Evolutionary conservation across 2,888 invertebrate genomes (phyloP), one percentile per base, ranked within the genome.

Genomic region (Balanococcus diminutus): DNA sequence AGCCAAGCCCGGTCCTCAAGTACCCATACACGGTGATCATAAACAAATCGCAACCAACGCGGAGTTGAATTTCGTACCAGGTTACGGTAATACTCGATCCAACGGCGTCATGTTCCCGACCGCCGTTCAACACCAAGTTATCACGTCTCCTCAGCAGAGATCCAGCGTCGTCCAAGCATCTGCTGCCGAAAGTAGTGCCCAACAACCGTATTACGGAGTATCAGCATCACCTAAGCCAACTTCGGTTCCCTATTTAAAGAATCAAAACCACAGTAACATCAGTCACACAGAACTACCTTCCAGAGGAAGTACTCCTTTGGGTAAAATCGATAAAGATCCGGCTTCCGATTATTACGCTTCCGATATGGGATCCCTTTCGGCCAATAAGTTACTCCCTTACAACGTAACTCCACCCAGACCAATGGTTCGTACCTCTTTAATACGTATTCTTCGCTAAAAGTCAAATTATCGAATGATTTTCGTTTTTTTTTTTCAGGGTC

Each of bases 351-450:
- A 56, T 22, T 83, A 83, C 14, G 42, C 39, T 46, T 42, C 42
- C n/a, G 84, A 84, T 75, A 25, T 84, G n/a, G 46, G 39, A 42
- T 75, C 84, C 1, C 25, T 86, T 2, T 72, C 87, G 85, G 92
- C 91, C 19, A 93, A 96, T 89, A 95, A 94, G 88, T 90, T 96
- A 85, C 90, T 97, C 88, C 96, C 96, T 0, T 96, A 95, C 89
- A 96, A 95, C 90, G 95, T 97, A 32, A 96, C 96, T 79, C 96
- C 96, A 61, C 96, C 96, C 4, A 93, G 95, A 87, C 95, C 95
- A 32, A 93, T 95, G 88, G 91, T 91, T 89, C 25, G 84, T 75
- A 84, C 9, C 14, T 14, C 14, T 14, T 31, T 22, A 4, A 28
- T 28, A 19, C n/a, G 32, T 36, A 6, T 36, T 8, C 8, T 36